phyloP scores from a whole-genome alignment of 2,888 invertebrate species.

The Ectemnius cavifrons region DNA sequence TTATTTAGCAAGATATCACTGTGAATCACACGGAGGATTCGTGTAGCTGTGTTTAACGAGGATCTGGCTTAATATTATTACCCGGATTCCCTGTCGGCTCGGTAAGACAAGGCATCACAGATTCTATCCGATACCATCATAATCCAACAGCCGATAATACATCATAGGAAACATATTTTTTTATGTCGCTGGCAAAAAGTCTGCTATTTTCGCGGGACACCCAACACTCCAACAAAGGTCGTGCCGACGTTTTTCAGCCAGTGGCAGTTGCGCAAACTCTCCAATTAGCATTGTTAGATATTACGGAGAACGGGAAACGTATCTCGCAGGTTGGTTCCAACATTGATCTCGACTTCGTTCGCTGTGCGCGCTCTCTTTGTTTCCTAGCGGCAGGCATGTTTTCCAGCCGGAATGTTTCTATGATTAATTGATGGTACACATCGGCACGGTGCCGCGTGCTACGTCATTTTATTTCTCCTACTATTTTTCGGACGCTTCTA shows the following conservation, averaged over 20 bases:
- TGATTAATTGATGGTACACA: conserved; percentile 21
- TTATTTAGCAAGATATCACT: conserved; percentile 28
- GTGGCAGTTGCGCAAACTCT: conserved; percentile 15
- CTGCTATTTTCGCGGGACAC: conserved; percentile 11
- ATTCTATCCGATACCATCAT: too few species aligned
- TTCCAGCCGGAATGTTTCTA: background rate
- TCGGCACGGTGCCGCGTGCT: background rate
- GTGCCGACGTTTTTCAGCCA: too few species aligned
- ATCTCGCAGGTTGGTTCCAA: background rate
- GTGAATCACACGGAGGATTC: conserved; percentile 36
- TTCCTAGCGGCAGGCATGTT: background rate
- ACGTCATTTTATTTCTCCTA: conserved; percentile 19
- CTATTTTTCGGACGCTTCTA: conserved; percentile 19
- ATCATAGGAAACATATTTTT: too few species aligned
- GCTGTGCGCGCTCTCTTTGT: background rate
- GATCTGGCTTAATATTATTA: conserved; percentile 41
- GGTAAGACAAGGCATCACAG: background rate
- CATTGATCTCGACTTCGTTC: background rate
- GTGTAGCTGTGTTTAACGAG: conserved; percentile 15
- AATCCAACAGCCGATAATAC: too few species aligned
- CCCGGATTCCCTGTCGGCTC: conserved; percentile 13
- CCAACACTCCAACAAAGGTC: too few species aligned
- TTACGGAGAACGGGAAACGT: background rate
- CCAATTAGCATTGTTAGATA: conserved; percentile 14
- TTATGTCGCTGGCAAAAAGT: too few species aligned